Percentiles rank a stretch among this genome's conserved stretches.
phyloP scores from a whole-genome alignment of 2,797 vertebrate genomes.

The Tragopan temminckii region DNA sequence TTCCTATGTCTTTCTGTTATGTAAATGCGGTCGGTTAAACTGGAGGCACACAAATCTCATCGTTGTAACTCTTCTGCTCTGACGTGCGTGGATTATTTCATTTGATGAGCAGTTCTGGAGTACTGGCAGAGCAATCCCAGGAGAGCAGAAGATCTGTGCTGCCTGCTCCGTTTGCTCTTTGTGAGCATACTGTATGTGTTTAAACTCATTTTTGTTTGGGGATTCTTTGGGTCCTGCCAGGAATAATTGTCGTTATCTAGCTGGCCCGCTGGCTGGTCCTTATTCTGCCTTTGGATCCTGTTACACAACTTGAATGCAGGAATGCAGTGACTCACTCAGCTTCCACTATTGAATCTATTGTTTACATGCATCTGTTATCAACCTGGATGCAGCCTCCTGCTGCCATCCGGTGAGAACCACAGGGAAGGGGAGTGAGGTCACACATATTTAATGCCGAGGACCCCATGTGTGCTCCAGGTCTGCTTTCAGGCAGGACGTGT shows the following conservation, averaged over 20 bases:
- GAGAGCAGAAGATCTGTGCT: background rate
- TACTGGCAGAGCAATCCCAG: background rate
- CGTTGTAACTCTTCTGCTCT: background rate
- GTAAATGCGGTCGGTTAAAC: conserved; percentile 7
- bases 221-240: conserved; percentile 26
- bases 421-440: background rate
- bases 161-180: background rate
- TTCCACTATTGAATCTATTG: conserved; percentile 2
- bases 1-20: background rate
- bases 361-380: background rate
- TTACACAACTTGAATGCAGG: background rate
- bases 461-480: background rate
- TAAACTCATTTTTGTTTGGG: conserved; percentile 12
- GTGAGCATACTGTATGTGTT: background rate
- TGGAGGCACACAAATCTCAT: background rate
- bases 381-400: conserved; percentile 10
- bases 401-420: background rate
- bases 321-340: conserved; percentile 14
- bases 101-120: background rate
- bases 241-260: conserved; percentile 10
- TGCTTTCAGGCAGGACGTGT: background rate
- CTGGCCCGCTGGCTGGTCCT: conserved; percentile 32
- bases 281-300: background rate
- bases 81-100: background rate
- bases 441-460: accelerated